Evolutionary conservation across 2,797 vertebrate genomes (phyloP).

Genomic region (Podargus strigoides): DNA sequence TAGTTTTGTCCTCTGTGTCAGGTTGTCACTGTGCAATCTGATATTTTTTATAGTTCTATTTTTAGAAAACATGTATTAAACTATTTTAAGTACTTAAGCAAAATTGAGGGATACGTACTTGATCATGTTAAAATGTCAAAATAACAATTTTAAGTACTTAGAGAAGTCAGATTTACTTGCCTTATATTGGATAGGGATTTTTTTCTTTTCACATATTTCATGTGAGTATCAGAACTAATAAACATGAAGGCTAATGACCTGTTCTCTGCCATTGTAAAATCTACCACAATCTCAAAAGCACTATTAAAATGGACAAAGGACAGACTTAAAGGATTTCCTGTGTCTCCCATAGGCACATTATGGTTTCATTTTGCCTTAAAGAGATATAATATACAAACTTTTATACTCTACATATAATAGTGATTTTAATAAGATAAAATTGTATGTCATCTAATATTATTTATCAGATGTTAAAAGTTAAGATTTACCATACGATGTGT

Average conservation of each 20-base stretch:
- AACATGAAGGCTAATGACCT: neutral
- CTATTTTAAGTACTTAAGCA: neutral
- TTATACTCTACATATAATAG: neutral
- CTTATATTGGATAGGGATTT: neutral
- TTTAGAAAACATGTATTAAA: neutral
- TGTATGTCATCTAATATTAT: neutral
- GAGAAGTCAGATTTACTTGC: neutral
- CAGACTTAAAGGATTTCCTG: slow-evolving; percentile 54
- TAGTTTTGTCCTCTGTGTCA: neutral
- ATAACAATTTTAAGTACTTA: neutral
- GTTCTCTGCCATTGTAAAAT: slow-evolving; percentile 18
- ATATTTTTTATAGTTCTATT: neutral
- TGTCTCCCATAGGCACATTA: neutral
- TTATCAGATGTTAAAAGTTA: neutral
- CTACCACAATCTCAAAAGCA: slow-evolving; percentile 26
- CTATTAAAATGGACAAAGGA: slow-evolving; percentile 53
- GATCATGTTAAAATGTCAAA: neutral
- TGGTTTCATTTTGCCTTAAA: slow-evolving; percentile 40
- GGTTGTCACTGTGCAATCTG: neutral
- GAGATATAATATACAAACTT: neutral
- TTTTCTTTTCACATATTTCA: slow-evolving; percentile 11
- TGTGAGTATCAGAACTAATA: slow-evolving; percentile 7
- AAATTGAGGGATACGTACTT: neutral
- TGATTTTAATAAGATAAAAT: neutral
- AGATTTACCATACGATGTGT: neutral